A percentile compares a stretch with the other conserved stretches of the same genome.
Conservation (phyloP, 2,888 invertebrate species). For the Timema podura region DNA sequence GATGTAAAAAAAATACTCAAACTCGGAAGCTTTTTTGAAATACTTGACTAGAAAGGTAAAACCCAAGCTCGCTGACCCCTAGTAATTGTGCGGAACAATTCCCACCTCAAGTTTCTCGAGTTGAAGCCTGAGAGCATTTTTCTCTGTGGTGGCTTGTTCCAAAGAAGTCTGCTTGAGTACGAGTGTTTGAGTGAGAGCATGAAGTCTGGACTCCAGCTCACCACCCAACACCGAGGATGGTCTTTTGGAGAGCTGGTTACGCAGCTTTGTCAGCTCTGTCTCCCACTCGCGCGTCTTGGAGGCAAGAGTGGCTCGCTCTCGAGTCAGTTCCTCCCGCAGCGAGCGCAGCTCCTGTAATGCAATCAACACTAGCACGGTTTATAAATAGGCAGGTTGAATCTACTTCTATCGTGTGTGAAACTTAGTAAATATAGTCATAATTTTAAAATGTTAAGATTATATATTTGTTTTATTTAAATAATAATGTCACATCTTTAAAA, state of each 20-base stretch:
- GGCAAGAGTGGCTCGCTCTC: slow-evolving; percentile 49
- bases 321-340: slow-evolving; percentile 51
- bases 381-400: neutral
- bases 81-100: no score
- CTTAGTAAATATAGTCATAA: no score
- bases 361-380: neutral
- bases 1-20: no score
- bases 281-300: slow-evolving; percentile 53
- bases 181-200: slow-evolving; percentile 71
- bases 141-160: slow-evolving; percentile 78
- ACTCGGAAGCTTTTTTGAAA: no score
- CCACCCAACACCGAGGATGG: slow-evolving; percentile 40
- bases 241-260: slow-evolving; percentile 48
- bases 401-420: no score
- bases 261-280: slow-evolving; percentile 52
- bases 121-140: slow-evolving; percentile 79
- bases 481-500: no score
- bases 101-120: slow-evolving; percentile 73
- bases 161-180: slow-evolving; percentile 81
- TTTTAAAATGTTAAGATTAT: no score
- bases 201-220: slow-evolving; percentile 51
- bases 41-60: no score
- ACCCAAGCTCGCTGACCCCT: no score
- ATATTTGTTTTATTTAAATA: no score
- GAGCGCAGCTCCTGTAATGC: slow-evolving; percentile 50